Base-by-base conservation (phyloP, 2,888 invertebrate species). In the Andrena flavipes region DNA sequence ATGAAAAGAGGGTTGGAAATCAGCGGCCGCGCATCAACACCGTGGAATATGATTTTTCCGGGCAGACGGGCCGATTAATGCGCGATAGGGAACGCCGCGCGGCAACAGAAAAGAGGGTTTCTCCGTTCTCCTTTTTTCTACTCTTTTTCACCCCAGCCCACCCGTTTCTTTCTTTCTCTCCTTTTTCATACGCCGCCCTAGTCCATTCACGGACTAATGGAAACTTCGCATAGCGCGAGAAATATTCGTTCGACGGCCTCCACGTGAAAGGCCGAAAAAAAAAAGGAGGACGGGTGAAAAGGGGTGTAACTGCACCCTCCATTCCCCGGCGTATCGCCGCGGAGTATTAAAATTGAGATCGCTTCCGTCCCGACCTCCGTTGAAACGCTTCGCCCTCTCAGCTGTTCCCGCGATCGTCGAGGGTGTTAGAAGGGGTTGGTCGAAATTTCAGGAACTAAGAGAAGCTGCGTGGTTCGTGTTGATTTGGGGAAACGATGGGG, bases 11-110 rank as follows among this genome's bases (percentile, higher is more conserved):
- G 4, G 20, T 20, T 48, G 65, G 2, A 68, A 70, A 70, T 62
- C 82, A 54, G 23, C 33, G 48, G 10, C 10, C 8, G 33, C 8
- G 23, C 42, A 42, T 42, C 42, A 42, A 5, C 42, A 16, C 42
- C 42, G 42, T 10, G 64, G 60, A 59, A 76, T 81, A 82, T 82
- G 69, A 81, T 82, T 81, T 81, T 83, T 69, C 64, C 75, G 70
- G 35, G 56, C 56, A 64, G 62, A 26, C 82, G 20, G 60, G 23
- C 51, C 76, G 82, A 81, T 81, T 76, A 73, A 83, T 83, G 49
- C 80, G 69, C 81, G 76, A 68, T 60, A 76, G 29, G 65, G 49
- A 74, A 49, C 76, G 26, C 30, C 10, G 23, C 16, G 49, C 10
- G 65, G 42, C 54, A 33, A 76, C 71, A 23, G 48, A 63, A 67